These are phyloP conservation scores for Melieria omissa DNA, from an alignment of 2,888 invertebrate genomes.

Conservation along the genomic window DNA sequence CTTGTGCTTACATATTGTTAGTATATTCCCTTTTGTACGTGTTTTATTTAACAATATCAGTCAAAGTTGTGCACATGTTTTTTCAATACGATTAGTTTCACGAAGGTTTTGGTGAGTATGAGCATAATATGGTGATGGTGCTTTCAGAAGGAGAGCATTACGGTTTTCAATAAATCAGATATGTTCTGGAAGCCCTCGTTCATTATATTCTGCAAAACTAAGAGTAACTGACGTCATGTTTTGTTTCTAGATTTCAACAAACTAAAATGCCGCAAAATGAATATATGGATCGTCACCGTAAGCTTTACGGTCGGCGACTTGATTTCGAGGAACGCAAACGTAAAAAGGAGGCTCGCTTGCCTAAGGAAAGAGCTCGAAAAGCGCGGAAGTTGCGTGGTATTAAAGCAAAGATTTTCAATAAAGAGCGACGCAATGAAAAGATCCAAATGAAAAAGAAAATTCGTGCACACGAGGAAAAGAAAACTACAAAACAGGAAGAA, in stretches of 20 bases:
- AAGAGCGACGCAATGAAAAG: constrained; percentile 96
- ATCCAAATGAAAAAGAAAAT: constrained; percentile 99
- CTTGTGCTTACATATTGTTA: too few relatives aligned
- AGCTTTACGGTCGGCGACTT: constrained; percentile 93
- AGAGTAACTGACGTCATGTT: constrained; percentile 47
- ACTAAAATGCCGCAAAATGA: constrained; percentile 96
- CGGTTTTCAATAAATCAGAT: background rate
- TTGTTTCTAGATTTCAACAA: constrained; percentile 21
- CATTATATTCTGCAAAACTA: constrained; percentile 46
- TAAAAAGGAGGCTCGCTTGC: constrained; percentile 94
- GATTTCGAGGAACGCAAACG: constrained; percentile 98
- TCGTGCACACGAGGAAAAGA: constrained; percentile 95
- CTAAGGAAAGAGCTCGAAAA: constrained; percentile 89
- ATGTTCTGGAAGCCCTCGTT: constrained; percentile 25
- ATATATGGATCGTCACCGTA: constrained; percentile 97
- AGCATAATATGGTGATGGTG: constrained; percentile 37
- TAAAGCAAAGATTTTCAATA: constrained; percentile 97
- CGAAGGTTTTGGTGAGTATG: constrained; percentile 36
- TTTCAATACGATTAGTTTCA: constrained; percentile 12
- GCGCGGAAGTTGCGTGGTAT: constrained; percentile 93
- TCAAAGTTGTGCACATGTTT: background rate
- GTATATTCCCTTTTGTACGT: too few relatives aligned
- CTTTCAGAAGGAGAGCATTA: constrained; percentile 11
- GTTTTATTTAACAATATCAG: too few relatives aligned
- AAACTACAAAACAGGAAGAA: constrained; percentile 86